phyloP scores from a whole-genome alignment of 2,888 invertebrate species.

The Bombylius major region DNA sequence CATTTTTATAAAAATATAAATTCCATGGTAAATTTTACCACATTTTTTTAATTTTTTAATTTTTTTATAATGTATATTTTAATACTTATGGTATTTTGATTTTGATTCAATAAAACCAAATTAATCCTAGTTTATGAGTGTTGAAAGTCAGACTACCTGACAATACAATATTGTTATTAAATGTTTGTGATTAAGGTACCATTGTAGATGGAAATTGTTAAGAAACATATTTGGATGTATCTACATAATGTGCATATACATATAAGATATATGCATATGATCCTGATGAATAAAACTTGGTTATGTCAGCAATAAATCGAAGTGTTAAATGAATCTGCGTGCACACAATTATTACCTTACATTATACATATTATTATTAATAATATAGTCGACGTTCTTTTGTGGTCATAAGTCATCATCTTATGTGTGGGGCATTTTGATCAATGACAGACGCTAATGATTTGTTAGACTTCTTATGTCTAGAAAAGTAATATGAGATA shows the following conservation, averaged over 20 bases:
- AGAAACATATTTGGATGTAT: too few relatives aligned
- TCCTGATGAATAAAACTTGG: not conserved
- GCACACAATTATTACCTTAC: not conserved
- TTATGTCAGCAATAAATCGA: slow-evolving; percentile 12
- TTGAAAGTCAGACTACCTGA: slow-evolving; percentile 25
- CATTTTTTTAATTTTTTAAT: not conserved
- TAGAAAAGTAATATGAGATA: not conserved
- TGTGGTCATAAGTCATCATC: not conserved
- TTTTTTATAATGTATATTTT: too few relatives aligned
- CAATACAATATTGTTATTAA: slow-evolving; percentile 18
- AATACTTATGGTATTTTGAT: slow-evolving; percentile 26
- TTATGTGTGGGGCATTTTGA: slow-evolving; percentile 4
- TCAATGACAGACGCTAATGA: slow-evolving; percentile 12
- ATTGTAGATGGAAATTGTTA: slow-evolving; percentile 11
- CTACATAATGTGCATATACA: too few relatives aligned
- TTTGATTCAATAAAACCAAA: slow-evolving; percentile 37
- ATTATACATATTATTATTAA: not conserved
- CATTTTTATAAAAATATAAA: not conserved
- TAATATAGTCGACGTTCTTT: too few relatives aligned
- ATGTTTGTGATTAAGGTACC: slow-evolving; percentile 19
- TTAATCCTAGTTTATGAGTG: slow-evolving; percentile 38
- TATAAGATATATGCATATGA: too few relatives aligned
- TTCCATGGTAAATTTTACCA: not conserved
- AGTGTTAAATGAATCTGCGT: slow-evolving; percentile 14
- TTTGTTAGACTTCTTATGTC: slow-evolving; percentile 7